These are phyloP conservation scores for Ctenicera cuprea DNA, from an alignment of 2,888 invertebrate species.

Conservation along the genomic window DNA sequence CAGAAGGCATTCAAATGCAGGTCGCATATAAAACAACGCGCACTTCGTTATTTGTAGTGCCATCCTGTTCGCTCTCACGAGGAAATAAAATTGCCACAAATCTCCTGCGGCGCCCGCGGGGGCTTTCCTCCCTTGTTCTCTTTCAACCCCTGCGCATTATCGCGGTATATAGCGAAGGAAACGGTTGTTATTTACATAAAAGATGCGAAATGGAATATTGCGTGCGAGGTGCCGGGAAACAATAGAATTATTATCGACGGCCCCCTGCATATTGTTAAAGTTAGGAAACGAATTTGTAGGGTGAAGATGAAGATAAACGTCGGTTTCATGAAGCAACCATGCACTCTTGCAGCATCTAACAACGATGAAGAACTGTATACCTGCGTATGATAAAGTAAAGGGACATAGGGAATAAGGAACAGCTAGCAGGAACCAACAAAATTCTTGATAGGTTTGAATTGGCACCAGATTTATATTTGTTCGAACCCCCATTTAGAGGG, in stretches of 20 bases:
- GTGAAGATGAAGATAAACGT: conserved; percentile 17
- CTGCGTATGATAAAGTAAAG: not conserved
- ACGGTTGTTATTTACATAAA: conserved; percentile 62
- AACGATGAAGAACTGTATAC: not conserved
- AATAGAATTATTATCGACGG: conserved; percentile 37
- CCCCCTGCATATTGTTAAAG: not conserved
- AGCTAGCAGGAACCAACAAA: not conserved
- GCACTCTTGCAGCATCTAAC: not conserved
- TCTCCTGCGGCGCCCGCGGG: conserved; percentile 61
- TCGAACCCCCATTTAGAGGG: conserved; percentile 2
- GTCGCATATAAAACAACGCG: conserved; percentile 62
- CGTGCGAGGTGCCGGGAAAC: conserved; percentile 34
- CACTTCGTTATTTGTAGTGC: conserved; percentile 67
- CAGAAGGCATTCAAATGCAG: conserved; percentile 59
- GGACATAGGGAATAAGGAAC: not conserved
- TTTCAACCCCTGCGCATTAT: conserved; percentile 62
- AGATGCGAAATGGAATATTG: conserved; percentile 48
- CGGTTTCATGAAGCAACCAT: conserved; percentile 6
- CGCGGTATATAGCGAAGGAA: conserved; percentile 58
- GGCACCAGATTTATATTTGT: conserved; percentile 3
- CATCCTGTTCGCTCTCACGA: conserved; percentile 62
- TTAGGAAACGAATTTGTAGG: conserved; percentile 8
- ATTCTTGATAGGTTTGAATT: not conserved
- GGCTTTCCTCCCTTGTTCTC: conserved; percentile 48
- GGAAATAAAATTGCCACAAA: conserved; percentile 67